Evolutionary conservation across 1,140 invertebrate species (phyloP).

Genomic region (Zaprionus taronus): DNA sequence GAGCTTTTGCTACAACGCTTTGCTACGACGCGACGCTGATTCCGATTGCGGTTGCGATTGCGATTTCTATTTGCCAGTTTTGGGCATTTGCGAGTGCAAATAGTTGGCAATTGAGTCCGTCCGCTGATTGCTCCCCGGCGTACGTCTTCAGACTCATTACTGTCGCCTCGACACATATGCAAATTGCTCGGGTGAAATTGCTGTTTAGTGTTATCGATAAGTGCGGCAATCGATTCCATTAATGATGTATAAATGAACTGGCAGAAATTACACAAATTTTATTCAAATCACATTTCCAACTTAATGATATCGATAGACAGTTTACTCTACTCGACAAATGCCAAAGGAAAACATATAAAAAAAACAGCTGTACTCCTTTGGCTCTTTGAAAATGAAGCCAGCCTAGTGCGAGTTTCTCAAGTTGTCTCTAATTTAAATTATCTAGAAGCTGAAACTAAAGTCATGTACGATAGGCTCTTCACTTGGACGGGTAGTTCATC

Average conservation of each 20-base stretch:
- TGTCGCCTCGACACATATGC: constrained; percentile 2
- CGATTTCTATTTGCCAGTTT: constrained; percentile 56
- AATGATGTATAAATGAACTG: neutral
- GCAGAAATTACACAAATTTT: neutral
- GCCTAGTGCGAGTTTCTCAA: neutral
- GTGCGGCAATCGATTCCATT: neutral
- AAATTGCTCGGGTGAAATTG: constrained; percentile 4
- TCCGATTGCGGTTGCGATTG: constrained; percentile 10
- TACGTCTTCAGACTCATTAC: constrained; percentile 24
- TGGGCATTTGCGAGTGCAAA: constrained; percentile 63
- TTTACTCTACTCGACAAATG: neutral
- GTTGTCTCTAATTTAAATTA: neutral
- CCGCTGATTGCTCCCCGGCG: constrained; percentile 25
- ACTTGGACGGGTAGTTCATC: constrained; percentile 9
- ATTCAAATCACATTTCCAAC: neutral
- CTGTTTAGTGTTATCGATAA: constrained; percentile 16
- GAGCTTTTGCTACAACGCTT: constrained; percentile 48
- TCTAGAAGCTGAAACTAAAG: neutral
- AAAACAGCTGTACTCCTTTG: neutral
- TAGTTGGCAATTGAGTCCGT: constrained; percentile 64
- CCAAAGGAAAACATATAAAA: too few species aligned
- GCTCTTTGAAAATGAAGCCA: neutral
- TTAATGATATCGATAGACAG: neutral
- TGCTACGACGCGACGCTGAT: constrained; percentile 24
- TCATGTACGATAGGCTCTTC: neutral